Conservation (phyloP, 1,140 invertebrate genomes). For the Neodiprion pinetum region DNA sequence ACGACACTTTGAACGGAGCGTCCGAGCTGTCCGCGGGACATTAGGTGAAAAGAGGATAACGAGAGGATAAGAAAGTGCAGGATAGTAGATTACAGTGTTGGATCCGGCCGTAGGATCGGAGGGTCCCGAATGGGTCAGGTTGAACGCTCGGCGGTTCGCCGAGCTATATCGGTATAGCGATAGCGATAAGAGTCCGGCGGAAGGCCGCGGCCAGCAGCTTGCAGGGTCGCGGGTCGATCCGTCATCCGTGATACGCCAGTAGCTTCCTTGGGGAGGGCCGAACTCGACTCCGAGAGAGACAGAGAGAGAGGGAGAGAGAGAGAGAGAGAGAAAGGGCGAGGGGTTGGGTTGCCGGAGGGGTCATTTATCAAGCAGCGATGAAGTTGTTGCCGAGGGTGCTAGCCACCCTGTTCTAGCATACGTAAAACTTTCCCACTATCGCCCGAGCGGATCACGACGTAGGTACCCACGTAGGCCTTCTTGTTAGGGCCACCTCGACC, state of each 20-base stretch:
- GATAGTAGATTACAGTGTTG: too few relatives aligned
- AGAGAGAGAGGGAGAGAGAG: neutral
- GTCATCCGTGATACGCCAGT: neutral
- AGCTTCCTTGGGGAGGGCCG: neutral
- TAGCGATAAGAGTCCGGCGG: neutral
- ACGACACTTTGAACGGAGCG: too few relatives aligned
- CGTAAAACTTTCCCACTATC: conserved; percentile 2
- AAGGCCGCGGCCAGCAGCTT: too few relatives aligned
- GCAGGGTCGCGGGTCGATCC: conserved; percentile 3
- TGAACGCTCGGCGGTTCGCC: too few relatives aligned
- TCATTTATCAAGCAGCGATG: neutral
- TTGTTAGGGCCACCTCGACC: neutral
- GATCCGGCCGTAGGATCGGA: too few relatives aligned
- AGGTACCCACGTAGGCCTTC: neutral
- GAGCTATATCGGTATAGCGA: neutral
- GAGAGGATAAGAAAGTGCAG: too few relatives aligned
- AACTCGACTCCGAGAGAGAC: neutral
- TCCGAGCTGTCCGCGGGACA: too few relatives aligned
- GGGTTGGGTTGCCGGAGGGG: neutral
- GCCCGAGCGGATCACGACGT: neutral
- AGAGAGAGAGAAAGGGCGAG: neutral
- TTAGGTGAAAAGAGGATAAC: too few relatives aligned
- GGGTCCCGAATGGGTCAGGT: too few relatives aligned
- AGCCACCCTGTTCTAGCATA: neutral
- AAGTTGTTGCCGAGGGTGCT: neutral